phyloP scores from a whole-genome alignment of 2,797 vertebrate genomes.

The Bradypodion ventrale region DNA sequence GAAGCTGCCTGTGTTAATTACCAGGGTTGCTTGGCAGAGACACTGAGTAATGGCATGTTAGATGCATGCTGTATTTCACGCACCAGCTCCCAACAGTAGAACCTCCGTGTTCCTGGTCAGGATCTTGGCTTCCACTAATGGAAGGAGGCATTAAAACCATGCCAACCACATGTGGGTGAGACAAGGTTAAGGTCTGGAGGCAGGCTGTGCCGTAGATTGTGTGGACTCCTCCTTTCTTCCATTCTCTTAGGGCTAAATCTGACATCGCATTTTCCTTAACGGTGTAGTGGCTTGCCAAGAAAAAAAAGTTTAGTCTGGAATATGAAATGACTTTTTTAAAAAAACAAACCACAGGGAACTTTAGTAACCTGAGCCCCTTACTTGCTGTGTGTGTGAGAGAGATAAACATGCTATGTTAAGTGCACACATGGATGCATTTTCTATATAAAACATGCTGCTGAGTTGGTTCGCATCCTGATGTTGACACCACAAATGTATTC shows the following conservation, averaged over 20 bases:
- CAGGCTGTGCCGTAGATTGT: neutral
- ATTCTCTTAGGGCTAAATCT: neutral
- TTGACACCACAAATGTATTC: conserved; percentile 52
- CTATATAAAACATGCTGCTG: neutral
- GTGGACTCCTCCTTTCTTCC: neutral
- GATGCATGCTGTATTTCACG: conserved; percentile 74
- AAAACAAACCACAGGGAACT: neutral
- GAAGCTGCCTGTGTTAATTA: conserved; percentile 54
- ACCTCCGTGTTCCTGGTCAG: conserved; percentile 60
- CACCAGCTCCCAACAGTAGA: neutral
- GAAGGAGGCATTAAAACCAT: neutral
- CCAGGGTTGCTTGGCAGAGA: conserved; percentile 69
- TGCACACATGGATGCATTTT: neutral
- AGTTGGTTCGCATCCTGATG: conserved; percentile 7
- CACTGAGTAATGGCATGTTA: conserved; percentile 74
- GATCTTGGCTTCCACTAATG: neutral
- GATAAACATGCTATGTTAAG: neutral
- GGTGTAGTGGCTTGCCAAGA: neutral
- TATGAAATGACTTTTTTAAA: neutral
- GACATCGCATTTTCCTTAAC: neutral
- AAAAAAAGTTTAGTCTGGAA: neutral
- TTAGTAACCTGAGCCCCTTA: neutral
- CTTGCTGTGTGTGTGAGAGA: neutral
- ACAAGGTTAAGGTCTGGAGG: neutral
- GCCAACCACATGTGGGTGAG: neutral